Percentiles rank a stretch among this genome's conserved stretches.
phyloP scores from a whole-genome alignment of 1,140 invertebrate genomes.

The Trachymyrmex septentrionalis region DNA sequence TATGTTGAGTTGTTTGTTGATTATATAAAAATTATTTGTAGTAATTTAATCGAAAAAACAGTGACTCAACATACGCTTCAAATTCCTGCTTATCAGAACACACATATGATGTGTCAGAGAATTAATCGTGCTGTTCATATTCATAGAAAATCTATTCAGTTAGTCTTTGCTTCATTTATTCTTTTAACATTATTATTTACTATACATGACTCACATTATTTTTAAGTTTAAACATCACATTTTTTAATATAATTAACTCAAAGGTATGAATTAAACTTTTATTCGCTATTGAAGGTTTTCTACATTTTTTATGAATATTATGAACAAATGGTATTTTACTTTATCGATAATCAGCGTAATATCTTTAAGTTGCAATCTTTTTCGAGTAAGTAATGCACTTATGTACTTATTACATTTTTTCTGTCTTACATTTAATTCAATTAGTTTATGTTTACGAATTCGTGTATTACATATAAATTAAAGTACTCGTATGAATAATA shows the following conservation, averaged over 20 bases:
- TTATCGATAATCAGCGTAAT: not conserved
- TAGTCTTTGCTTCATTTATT: not conserved
- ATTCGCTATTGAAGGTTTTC: no score
- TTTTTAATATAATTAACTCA: not conserved
- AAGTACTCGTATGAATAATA: not conserved
- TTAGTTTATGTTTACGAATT: not conserved
- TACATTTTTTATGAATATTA: not conserved
- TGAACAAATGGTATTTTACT: not conserved
- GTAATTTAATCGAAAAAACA: slow-evolving; percentile 5
- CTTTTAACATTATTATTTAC: not conserved
- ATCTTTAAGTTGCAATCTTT: no score
- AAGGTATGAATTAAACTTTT: no score
- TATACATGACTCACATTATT: no score
- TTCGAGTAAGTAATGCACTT: not conserved
- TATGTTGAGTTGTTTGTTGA: no score
- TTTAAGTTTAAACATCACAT: no score
- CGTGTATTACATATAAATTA: not conserved
- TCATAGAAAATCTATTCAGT: slow-evolving; percentile 28
- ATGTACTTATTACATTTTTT: not conserved
- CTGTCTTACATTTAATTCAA: not conserved
- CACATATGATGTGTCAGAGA: not conserved
- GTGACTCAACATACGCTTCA: no score
- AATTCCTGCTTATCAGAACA: not conserved
- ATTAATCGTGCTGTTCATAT: slow-evolving; percentile 21
- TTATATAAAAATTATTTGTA: not conserved